Percentiles rank a stretch among this genome's conserved stretches.
Conservation (phyloP, 2,888 invertebrate species). For the Drosophila limbata region DNA sequence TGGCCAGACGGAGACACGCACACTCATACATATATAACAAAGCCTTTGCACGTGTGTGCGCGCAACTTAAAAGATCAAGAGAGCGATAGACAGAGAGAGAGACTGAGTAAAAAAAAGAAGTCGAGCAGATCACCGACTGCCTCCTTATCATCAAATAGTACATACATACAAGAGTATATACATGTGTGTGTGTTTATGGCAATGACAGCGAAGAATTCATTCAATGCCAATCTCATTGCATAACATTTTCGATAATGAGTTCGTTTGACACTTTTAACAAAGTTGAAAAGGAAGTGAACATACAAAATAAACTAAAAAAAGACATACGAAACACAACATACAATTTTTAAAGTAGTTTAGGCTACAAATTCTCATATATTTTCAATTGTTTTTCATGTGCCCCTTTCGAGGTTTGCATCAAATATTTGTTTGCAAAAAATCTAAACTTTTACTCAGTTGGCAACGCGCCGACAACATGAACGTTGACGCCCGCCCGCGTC, state of each 20-base stretch:
- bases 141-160: constrained; percentile 28
- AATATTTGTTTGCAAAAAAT: constrained; percentile 62
- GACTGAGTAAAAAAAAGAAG: constrained; percentile 7
- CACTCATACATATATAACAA: background rate
- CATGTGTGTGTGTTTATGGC: constrained; percentile 4
- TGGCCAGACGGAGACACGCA: constrained; percentile 16
- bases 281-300: constrained; percentile 25
- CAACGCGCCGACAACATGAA: constrained; percentile 45
- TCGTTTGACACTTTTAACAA: constrained; percentile 11
- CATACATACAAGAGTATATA: background rate
- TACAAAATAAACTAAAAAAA: too few relatives aligned
- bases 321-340: constrained; percentile 2
- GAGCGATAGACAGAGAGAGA: constrained; percentile 11
- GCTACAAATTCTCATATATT: constrained; percentile 11
- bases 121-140: constrained; percentile 20
- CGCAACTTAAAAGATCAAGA: constrained; percentile 33
- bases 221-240: constrained; percentile 57
- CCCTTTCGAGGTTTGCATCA: constrained; percentile 74
- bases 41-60: constrained; percentile 47
- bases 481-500: constrained; percentile 56
- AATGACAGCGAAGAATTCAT: constrained; percentile 45
- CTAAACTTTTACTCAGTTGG: constrained; percentile 60
- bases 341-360: constrained; percentile 38
- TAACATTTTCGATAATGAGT: constrained; percentile 44
- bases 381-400: constrained; percentile 77